Conservation (phyloP, 2,797 vertebrate species). For the Onychomys torridus region DNA sequence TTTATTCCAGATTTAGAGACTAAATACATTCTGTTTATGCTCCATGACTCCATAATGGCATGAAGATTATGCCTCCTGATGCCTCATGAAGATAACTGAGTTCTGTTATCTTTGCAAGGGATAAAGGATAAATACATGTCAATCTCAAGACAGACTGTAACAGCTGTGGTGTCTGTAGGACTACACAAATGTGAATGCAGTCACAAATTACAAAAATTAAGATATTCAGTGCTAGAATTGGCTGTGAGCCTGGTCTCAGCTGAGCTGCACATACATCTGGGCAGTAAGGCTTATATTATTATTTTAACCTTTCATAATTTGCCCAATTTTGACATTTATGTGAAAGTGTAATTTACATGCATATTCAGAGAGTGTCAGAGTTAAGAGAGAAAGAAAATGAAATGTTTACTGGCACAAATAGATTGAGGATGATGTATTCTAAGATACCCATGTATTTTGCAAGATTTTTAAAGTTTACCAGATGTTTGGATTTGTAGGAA, state of each 20-base stretch:
- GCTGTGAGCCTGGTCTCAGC: not conserved
- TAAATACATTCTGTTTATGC: not conserved
- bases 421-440: not conserved
- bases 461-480: slow-evolving; percentile 39
- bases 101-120: slow-evolving; percentile 40
- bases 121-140: slow-evolving; percentile 45
- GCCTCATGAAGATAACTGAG: slow-evolving; percentile 35
- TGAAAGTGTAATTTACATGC: not conserved
- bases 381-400: not conserved
- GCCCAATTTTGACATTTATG: slow-evolving; percentile 36
- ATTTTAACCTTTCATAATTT: slow-evolving; percentile 25
- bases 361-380: not conserved
- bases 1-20: slow-evolving; percentile 20
- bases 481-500: slow-evolving; percentile 20
- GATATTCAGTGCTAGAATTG: not conserved
- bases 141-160: slow-evolving; percentile 33
- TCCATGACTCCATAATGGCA: not conserved
- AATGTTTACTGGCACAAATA: slow-evolving; percentile 1
- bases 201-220: not conserved
- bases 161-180: slow-evolving; percentile 28
- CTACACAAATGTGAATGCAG: slow-evolving; percentile 5
- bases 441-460: slow-evolving; percentile 9
- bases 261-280: not conserved
- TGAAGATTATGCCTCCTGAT: slow-evolving; percentile 10
- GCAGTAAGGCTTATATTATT: not conserved